Evolutionary conservation across 2,113 vertebrate species (phyloP).

Genomic region (Vidua macroura): DNA sequence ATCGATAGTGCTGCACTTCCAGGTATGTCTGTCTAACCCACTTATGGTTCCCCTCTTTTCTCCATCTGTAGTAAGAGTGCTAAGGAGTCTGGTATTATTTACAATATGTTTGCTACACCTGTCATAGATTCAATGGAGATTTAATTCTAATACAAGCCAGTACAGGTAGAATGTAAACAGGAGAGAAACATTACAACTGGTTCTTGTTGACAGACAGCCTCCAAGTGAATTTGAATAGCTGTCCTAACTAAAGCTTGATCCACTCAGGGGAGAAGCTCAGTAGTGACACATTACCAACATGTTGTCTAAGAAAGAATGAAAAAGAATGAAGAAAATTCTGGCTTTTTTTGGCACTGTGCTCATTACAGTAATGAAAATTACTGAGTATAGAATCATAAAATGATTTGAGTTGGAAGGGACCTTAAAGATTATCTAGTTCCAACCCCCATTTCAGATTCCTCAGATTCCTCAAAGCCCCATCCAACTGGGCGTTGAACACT

Average conservation of each 20-base stretch:
- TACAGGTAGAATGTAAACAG: slow-evolving; percentile 57
- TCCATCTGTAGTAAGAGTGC: slow-evolving; percentile 20
- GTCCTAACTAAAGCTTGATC: not conserved
- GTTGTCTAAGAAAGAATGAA: not conserved
- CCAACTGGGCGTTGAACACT: not conserved
- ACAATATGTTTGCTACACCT: slow-evolving; percentile 48
- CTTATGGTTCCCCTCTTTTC: not conserved
- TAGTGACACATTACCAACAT: not conserved
- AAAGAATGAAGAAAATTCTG: not conserved
- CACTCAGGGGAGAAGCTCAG: not conserved
- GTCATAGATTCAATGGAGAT: slow-evolving; percentile 32
- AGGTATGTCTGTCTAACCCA: slow-evolving; percentile 4
- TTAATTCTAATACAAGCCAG: slow-evolving; percentile 45
- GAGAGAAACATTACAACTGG: slow-evolving; percentile 25
- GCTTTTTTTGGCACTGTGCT: not conserved
- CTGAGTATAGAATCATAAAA: not conserved
- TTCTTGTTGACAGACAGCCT: slow-evolving; percentile 10
- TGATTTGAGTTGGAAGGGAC: not conserved
- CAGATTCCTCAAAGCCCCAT: not conserved
- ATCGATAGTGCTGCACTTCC: slow-evolving; percentile 5
- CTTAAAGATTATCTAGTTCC: not conserved
- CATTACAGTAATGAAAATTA: not conserved
- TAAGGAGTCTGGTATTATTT: slow-evolving; percentile 49
- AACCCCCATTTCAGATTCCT: not conserved
- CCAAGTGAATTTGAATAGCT: not conserved